Evolutionary conservation across 2,113 vertebrate genomes (phyloP), one percentile per base, ranked within the genome.

Genomic region (Paramisgurnus dabryanus): DNA sequence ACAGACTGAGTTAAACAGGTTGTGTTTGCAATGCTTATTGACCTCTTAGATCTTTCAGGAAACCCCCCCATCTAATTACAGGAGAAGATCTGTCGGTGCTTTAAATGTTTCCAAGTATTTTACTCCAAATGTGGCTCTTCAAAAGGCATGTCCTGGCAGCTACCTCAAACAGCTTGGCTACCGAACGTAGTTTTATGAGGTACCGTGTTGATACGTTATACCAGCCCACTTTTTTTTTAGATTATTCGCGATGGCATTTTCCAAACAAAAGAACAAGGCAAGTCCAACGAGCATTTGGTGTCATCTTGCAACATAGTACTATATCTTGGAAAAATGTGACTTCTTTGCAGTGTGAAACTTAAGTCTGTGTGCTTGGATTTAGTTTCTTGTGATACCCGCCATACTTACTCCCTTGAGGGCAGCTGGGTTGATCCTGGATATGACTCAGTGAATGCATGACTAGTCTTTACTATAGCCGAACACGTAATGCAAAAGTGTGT

Each of bases 201-300:
- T 18, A 63, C 40, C 22, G 12, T 15, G 60, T 11, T 84, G 89
- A 90, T 88, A 90, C 77, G 67, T 45, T 86, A 90, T 87, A 80
- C 86, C 67, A 47, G 71, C 41, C 47, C 17, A 49, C 67, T 81
- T 88, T 83, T 84, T 87, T 85, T 87, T 87, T 83, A 6, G n/a
- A 83, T 72, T 83, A 57, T 63, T 77, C 84, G 85, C 82, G 6
- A 82, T 89, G 88, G 85, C 85, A 85, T 83, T 49, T 81, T 80
- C 74, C 77, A 84, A 89, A 90, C 85, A 87, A 90, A 90, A 85
- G 86, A 83, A 88, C 87, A 88, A 88, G 89, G 82, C 22, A 49
- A 27, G 15, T 12, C 73, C 61, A 86, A 68, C 84, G 81, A 79
- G 47, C 80, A 74, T 9, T 22, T 40, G 75, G 85, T 87, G 85